Evolutionary conservation across 2,888 invertebrate genomes (phyloP).

Genomic region (Dorcus hopei): DNA sequence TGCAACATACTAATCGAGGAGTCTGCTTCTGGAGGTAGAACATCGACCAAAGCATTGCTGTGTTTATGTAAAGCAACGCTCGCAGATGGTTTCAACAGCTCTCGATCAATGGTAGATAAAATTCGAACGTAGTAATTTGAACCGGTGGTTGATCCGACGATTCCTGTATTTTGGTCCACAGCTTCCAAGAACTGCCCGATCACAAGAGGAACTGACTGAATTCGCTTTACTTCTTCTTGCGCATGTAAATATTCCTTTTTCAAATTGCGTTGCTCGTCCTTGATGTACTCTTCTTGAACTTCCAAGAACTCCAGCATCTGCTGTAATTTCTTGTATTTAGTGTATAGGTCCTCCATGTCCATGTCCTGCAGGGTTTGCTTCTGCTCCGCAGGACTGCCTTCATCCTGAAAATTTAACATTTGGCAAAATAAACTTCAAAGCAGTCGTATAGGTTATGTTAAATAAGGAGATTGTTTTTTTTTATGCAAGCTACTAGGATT

Average conservation of each 20-base stretch:
- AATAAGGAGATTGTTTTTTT: background rate
- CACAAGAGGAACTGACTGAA: conserved; percentile 97
- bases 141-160: conserved; percentile 98
- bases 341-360: conserved; percentile 91
- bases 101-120: conserved; percentile 95
- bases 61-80: conserved; percentile 99
- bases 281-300: conserved; percentile 99
- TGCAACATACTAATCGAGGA: conserved; percentile 98
- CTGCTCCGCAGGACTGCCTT: conserved; percentile 64
- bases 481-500: background rate
- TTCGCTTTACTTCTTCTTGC: conserved; percentile 96
- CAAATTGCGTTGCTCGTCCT: conserved; percentile 97
- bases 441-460: background rate
- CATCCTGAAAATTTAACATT: conserved; percentile 56
- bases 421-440: conserved; percentile 2
- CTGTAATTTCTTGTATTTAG: conserved; percentile 96
- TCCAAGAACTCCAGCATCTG: conserved; percentile 95
- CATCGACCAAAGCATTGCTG: conserved; percentile 99
- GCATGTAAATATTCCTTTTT: conserved; percentile 99
- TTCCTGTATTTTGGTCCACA: conserved; percentile 98
- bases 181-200: conserved; percentile 99
- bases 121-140: conserved; percentile 99
- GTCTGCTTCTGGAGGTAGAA: conserved; percentile 97
- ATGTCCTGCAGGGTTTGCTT: conserved; percentile 74
- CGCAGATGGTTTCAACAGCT: conserved; percentile 94